These are phyloP conservation scores for Oncorhynchus mykiss DNA, from an alignment of 2,113 vertebrate genomes.

Conservation along the genomic window DNA sequence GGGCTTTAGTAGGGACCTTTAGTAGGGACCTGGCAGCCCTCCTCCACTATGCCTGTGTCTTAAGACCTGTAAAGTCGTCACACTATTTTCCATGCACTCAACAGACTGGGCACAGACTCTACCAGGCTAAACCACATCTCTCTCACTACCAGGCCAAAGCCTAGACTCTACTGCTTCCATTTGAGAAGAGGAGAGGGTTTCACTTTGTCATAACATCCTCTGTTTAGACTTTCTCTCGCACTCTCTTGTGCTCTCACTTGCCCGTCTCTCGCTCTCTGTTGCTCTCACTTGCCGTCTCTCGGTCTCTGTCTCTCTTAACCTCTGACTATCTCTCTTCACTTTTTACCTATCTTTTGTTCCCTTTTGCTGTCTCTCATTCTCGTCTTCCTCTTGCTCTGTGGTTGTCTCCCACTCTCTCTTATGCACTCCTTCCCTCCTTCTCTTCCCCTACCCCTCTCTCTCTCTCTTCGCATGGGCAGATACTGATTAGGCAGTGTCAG, in stretches of 20 bases:
- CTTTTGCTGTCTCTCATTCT: no score
- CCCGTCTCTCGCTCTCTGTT: no score
- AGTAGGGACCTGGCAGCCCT: constrained; percentile 43
- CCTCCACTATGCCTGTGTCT: constrained; percentile 32
- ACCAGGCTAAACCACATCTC: constrained; percentile 45
- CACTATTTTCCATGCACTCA: constrained; percentile 58
- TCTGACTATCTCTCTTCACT: no score
- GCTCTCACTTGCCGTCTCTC: background rate
- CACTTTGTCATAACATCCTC: background rate
- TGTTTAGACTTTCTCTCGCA: background rate
- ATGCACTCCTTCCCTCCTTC: no score
- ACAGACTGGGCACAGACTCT: constrained; percentile 28
- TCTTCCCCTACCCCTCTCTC: no score
- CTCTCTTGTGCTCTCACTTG: background rate
- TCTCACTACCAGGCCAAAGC: background rate
- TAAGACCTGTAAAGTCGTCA: constrained; percentile 47
- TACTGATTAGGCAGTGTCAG: constrained; percentile 37
- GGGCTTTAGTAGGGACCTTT: constrained; percentile 52
- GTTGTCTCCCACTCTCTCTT: no score
- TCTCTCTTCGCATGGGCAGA: constrained; percentile 23
- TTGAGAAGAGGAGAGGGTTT: background rate
- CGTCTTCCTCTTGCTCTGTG: no score
- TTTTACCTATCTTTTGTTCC: no score
- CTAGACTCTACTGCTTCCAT: no score
- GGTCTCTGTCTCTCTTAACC: no score